Percentiles rank a stretch among this genome's conserved stretches.
phyloP scores from a whole-genome alignment of 2,888 invertebrate genomes.

The Drosophila algonquin region DNA sequence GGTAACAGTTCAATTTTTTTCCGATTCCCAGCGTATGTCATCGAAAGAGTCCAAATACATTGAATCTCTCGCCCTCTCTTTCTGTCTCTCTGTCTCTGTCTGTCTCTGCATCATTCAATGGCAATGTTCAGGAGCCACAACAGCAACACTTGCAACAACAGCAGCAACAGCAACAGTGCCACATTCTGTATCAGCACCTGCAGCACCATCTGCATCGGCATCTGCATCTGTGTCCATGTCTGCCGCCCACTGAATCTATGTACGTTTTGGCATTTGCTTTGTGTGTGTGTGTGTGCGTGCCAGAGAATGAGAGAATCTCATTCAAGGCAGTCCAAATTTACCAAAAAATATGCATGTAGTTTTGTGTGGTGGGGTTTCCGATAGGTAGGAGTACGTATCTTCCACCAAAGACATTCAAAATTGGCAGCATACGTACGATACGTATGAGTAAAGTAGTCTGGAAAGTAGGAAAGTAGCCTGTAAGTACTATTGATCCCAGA shows the following conservation, averaged over 20 bases:
- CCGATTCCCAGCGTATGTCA: constrained; percentile 7
- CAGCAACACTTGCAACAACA: constrained; percentile 18
- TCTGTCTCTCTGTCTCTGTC: neutral
- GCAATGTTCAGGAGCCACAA: neutral
- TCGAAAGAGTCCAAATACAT: constrained; percentile 28
- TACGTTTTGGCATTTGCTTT: too few species aligned
- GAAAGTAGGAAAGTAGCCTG: too few species aligned
- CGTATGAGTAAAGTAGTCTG: too few species aligned
- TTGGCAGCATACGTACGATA: too few species aligned
- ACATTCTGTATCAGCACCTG: neutral
- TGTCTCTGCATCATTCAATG: neutral
- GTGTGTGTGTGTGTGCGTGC: too few species aligned
- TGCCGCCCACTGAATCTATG: too few species aligned
- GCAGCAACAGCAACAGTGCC: neutral
- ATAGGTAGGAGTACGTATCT: too few species aligned
- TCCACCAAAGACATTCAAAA: too few species aligned
- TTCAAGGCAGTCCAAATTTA: neutral
- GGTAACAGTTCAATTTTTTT: neutral
- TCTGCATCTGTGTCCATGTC: too few species aligned
- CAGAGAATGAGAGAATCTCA: neutral
- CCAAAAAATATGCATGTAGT: too few species aligned
- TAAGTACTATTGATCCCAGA: too few species aligned
- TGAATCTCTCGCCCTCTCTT: constrained; percentile 13
- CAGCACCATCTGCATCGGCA: neutral
- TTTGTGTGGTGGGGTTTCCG: too few species aligned